Evolutionary conservation across 2,797 vertebrate genomes (phyloP).

Genomic region (Silurus aristotelis): DNA sequence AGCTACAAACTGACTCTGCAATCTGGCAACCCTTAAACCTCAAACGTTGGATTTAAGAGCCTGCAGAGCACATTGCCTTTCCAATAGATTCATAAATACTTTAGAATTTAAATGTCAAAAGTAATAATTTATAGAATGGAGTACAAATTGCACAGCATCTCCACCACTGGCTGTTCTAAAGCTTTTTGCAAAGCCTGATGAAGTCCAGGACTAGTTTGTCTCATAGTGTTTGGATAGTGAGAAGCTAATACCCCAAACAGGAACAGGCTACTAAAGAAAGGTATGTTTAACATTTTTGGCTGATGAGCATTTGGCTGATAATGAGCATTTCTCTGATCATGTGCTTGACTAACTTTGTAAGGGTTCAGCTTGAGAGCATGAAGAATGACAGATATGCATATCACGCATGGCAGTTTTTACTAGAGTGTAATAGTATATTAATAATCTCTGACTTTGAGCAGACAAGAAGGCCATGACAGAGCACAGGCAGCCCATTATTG

Average conservation of each 20-base stretch:
- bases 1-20: not conserved
- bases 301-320: not conserved
- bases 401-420: not conserved
- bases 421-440: not conserved
- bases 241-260: conserved; percentile 28
- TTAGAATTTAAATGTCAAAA: conserved; percentile 24
- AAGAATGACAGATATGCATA: not conserved
- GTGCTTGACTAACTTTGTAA: not conserved
- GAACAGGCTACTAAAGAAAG: conserved; percentile 32
- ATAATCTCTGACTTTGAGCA: not conserved
- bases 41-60: conserved; percentile 12
- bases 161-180: not conserved
- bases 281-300: conserved; percentile 16
- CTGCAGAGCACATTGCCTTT: conserved; percentile 3
- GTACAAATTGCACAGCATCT: not conserved
- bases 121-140: not conserved
- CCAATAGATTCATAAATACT: conserved; percentile 2
- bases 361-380: not conserved
- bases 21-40: conserved; percentile 16
- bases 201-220: conserved; percentile 38
- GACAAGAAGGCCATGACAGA: conserved; percentile 11
- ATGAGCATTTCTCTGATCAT: not conserved
- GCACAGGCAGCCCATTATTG: conserved; percentile 18
- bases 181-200: conserved; percentile 16
- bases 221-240: conserved; percentile 39